These are phyloP conservation scores for Hypocryptadius cinnamomeus DNA, from an alignment of 2,113 vertebrate genomes.

Conservation along the genomic window DNA sequence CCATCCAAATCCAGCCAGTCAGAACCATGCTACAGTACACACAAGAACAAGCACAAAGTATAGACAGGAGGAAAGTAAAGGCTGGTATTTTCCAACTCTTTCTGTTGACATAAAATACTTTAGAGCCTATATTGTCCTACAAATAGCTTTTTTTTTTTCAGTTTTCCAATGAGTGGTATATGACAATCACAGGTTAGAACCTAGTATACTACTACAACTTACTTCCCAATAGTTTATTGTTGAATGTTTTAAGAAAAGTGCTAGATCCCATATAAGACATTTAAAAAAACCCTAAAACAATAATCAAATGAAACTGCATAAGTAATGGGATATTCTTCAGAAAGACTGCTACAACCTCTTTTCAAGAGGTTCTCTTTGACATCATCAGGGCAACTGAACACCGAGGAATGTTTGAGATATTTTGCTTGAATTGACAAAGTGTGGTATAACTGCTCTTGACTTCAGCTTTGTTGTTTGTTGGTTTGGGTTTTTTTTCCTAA, in stretches of 20 bases:
- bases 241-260: not conserved
- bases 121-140: not conserved
- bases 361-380: not conserved
- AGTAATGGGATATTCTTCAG: not conserved
- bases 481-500: not conserved
- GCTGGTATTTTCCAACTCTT: not conserved
- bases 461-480: not conserved
- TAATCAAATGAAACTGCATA: not conserved
- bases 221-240: not conserved
- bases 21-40: conserved; percentile 3
- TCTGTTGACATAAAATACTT: not conserved
- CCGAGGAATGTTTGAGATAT: conserved; percentile 55
- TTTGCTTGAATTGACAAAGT: not conserved
- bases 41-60: not conserved
- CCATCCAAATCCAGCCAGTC: not conserved
- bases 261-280: not conserved
- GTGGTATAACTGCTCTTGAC: not conserved
- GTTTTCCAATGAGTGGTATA: not conserved
- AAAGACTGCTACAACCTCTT: not conserved
- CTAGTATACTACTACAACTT: not conserved
- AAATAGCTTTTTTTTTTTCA: not conserved
- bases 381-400: not conserved
- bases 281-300: not conserved
- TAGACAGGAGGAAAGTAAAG: not conserved
- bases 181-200: not conserved